phyloP scores from a whole-genome alignment of 2,888 invertebrate genomes.

The Rhodophaea formosa region DNA sequence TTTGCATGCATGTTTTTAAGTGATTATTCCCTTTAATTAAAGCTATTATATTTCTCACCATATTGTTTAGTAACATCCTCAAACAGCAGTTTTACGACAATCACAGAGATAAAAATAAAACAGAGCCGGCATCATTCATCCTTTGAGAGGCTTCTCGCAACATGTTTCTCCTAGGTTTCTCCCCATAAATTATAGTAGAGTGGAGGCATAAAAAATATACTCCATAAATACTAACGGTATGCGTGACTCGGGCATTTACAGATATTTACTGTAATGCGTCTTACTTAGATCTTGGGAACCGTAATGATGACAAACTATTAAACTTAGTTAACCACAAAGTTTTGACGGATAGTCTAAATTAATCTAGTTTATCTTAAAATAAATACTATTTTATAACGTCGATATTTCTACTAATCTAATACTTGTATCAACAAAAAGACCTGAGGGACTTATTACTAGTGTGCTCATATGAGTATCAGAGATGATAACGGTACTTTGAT shows the following conservation, averaged over 20 bases:
- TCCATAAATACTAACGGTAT: slow-evolving; percentile 1
- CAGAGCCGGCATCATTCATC: neutral
- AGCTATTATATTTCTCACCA: too few relatives aligned
- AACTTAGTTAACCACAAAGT: neutral
- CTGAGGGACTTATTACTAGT: neutral
- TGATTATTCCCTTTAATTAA: too few relatives aligned
- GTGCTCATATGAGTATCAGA: neutral
- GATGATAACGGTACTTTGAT: slow-evolving; percentile 6
- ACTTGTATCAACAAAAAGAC: neutral
- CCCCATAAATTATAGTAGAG: neutral
- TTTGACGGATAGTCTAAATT: neutral
- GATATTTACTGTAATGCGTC: neutral
- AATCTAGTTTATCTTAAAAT: neutral
- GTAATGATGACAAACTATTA: slow-evolving; percentile 2
- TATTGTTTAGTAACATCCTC: neutral
- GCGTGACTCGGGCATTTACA: slow-evolving; percentile 10
- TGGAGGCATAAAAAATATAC: slow-evolving; percentile 1
- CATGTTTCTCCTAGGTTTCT: neutral
- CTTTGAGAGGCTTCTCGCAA: neutral
- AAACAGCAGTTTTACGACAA: neutral
- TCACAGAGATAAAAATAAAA: neutral
- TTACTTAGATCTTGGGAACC: slow-evolving; percentile 3
- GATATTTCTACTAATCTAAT: neutral
- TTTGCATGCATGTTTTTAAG: too few relatives aligned
- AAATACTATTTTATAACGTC: neutral